Conservation (phyloP, 2,113 vertebrate species). For the Electrona antarctica region DNA sequence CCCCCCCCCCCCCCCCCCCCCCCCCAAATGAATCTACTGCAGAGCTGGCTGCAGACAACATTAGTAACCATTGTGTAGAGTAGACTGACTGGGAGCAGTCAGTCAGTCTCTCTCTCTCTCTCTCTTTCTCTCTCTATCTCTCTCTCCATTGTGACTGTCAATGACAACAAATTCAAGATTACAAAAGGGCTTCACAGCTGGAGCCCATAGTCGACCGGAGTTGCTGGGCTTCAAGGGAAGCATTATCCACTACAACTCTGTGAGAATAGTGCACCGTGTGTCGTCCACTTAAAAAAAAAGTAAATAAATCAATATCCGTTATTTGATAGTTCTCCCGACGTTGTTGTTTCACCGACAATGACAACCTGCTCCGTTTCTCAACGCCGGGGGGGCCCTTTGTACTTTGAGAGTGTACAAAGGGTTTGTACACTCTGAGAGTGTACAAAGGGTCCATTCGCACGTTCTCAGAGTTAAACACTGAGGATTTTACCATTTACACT, state of each 20-base stretch:
- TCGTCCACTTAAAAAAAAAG: no score
- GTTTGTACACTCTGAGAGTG: no score
- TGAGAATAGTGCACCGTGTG: slow-evolving; percentile 42
- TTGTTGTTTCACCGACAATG: slow-evolving; percentile 56
- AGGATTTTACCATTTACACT: no score
- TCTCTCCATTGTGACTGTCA: slow-evolving; percentile 52
- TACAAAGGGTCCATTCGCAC: no score
- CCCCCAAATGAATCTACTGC: slow-evolving; percentile 50
- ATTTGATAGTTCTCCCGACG: slow-evolving; percentile 64
- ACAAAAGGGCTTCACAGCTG: slow-evolving; percentile 43
- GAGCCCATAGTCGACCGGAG: slow-evolving; percentile 30
- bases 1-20: not conserved
- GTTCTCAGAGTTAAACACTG: no score
- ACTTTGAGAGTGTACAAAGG: not conserved
- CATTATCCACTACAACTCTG: slow-evolving; percentile 38
- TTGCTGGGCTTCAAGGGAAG: slow-evolving; percentile 34
- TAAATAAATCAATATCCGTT: slow-evolving; percentile 45
- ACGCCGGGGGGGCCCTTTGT: not conserved
- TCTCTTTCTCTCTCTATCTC: slow-evolving; percentile 25
- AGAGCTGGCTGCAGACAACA: slow-evolving; percentile 64
- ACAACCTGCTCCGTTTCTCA: slow-evolving; percentile 43
- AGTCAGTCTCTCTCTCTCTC: not conserved
- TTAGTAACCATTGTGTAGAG: slow-evolving; percentile 67
- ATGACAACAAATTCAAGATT: slow-evolving; percentile 46
- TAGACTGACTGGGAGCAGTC: slow-evolving; percentile 50